Percentiles rank a stretch among this genome's conserved stretches.
Evolutionary conservation across 2,888 invertebrate genomes (phyloP).

Genomic region (Eulithis prunata): DNA sequence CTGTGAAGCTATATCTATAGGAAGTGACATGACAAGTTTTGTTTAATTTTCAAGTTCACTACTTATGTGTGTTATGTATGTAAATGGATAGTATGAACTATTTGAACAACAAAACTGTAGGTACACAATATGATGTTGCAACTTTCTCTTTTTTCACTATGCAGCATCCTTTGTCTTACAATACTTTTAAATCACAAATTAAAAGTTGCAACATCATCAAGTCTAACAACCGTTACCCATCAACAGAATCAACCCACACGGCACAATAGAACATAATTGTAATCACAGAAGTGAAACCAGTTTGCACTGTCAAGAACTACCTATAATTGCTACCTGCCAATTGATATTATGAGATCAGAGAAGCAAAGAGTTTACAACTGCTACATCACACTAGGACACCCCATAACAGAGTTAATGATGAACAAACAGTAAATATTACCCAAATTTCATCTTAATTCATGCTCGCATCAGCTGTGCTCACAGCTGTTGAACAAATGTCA

Average conservation of each 20-base stretch:
- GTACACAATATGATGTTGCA: conserved; percentile 39
- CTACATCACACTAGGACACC: conserved; percentile 8
- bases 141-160: conserved; percentile 50
- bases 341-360: conserved; percentile 24
- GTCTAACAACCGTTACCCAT: conserved; percentile 4
- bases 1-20: background rate
- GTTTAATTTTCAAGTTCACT: background rate
- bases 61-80: background rate
- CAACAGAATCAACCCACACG: background rate
- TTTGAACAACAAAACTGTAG: background rate
- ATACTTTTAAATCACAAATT: background rate
- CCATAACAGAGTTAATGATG: conserved; percentile 1
- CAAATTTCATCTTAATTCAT: conserved; percentile 83
- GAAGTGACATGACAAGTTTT: background rate
- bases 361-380: conserved; percentile 12
- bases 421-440: conserved; percentile 58
- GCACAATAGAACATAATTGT: conserved; percentile 12
- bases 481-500: conserved; percentile 63
- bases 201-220: conserved; percentile 1
- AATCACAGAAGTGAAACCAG: conserved; percentile 24
- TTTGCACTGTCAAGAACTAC: conserved; percentile 26
- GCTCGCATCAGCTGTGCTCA: conserved; percentile 64
- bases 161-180: background rate
- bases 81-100: background rate
- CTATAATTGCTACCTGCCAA: conserved; percentile 13